Evolutionary conservation across 2,113 vertebrate genomes (phyloP).

Genomic region (Calidris pugnax): DNA sequence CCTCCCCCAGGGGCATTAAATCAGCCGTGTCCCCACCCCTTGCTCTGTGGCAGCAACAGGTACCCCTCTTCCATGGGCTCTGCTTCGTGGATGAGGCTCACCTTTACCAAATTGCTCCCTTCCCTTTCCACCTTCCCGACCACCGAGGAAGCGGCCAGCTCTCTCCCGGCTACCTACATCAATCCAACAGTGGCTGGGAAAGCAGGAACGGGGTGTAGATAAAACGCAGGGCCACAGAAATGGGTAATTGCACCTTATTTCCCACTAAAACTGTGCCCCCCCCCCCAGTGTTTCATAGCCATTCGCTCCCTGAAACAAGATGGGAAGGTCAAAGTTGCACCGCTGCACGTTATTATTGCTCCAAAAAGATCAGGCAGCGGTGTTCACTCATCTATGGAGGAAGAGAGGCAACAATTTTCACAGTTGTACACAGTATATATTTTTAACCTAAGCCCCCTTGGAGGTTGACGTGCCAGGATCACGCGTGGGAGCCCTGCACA

Average conservation of each 20-base stretch:
- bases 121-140: background rate
- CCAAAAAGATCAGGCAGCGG: background rate
- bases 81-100: background rate
- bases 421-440: background rate
- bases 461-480: background rate
- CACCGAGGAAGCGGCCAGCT: background rate
- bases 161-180: background rate
- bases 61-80: background rate
- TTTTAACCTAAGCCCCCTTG: background rate
- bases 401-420: background rate
- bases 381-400: background rate
- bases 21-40: background rate
- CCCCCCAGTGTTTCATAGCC: background rate
- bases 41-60: background rate
- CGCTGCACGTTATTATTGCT: background rate
- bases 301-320: background rate
- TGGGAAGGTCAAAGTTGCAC: background rate
- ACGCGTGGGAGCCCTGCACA: fast-evolving
- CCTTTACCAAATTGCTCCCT: background rate
- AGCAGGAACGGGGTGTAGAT: background rate
- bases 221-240: background rate
- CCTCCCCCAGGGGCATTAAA: background rate
- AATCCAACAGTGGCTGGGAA: background rate
- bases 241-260: background rate
- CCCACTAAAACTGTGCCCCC: background rate